Conservation (phyloP, 2,113 vertebrate species). For the Coptodon rendalli region DNA sequence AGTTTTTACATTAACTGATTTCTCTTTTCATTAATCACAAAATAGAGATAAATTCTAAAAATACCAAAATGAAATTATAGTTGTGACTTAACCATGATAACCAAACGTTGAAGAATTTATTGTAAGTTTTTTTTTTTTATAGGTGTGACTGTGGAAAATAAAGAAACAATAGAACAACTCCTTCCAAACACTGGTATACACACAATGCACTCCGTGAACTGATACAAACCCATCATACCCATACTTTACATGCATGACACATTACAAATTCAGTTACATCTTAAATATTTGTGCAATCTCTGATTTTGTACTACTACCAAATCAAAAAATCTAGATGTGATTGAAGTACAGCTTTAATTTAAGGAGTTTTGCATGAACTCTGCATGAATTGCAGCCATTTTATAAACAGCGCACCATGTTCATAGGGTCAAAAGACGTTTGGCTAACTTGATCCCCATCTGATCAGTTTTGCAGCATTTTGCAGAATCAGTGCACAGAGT, state of each 20-base stretch:
- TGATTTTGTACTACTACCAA: not conserved
- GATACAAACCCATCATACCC: not conserved
- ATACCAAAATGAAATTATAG: not conserved
- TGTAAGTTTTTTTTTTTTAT: not conserved
- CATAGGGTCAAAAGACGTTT: not conserved
- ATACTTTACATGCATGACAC: not conserved
- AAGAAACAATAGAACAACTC: not conserved
- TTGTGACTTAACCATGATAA: not conserved
- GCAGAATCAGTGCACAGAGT: not conserved
- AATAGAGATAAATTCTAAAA: not conserved
- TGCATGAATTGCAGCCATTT: not conserved
- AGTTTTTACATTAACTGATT: not conserved
- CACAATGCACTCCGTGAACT: not conserved
- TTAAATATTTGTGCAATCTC: not conserved
- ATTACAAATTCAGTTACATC: not conserved
- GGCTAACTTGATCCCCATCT: not conserved
- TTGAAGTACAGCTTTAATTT: not conserved
- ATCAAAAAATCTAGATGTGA: not conserved
- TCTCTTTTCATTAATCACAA: not conserved
- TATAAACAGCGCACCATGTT: not conserved
- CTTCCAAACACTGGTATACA: not conserved
- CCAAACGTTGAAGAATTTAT: not conserved
- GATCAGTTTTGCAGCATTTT: not conserved
- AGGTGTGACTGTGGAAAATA: slow-evolving; percentile 1
- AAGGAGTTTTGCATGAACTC: not conserved